Base-by-base conservation (phyloP, 2,113 vertebrate species). In the Clupea harengus region DNA sequence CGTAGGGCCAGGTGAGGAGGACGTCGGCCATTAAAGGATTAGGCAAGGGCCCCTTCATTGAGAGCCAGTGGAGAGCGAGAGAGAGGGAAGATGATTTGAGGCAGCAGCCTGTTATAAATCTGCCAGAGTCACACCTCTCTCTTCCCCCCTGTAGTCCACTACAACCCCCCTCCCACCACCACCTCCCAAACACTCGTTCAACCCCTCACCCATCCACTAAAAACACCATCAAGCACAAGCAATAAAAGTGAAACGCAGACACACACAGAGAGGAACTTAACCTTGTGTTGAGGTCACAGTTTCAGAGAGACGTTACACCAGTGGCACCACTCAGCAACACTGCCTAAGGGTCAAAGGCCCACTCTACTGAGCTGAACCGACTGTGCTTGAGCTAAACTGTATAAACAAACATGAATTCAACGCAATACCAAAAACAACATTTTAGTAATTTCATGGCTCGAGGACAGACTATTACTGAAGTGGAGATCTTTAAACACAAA, bases 1-100 rank as follows among this genome's bases (percentile, higher is more conserved):
- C 82, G 82, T 84, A 46, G 83, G 57, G 64, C 17, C 64, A 72
- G 64, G 64, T 39, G 32, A 82, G 83, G 87, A 25, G 83, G 18
- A 44, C 46, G 39, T 47, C 39, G 25, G 47, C 81, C 81, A 80
- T 82, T 87, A 82, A 72, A 45, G 39, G 84, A 39, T 87, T 17
- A 82, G 25, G 64, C n/a, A 7, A 2, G 25, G 64, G 64, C n/a
- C n/a, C 64, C 64, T 13, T 72, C 25, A 28, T 13, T 25, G 25
- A 72, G 28, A 72, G 8, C 64, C 25, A 72, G 64, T 11, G 25
- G n/a, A 67, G 64, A 25, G 20, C 8, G 11, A 64, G 57, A 72
- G 64, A 28, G 64, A 28, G 49, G 20, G 52, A 1, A 6, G 82
- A 83, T 18, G 52, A 83, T 57, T 15, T 44, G 82, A 83, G 50